phyloP scores from a whole-genome alignment of 2,113 vertebrate genomes.

The Cebus imitator region DNA sequence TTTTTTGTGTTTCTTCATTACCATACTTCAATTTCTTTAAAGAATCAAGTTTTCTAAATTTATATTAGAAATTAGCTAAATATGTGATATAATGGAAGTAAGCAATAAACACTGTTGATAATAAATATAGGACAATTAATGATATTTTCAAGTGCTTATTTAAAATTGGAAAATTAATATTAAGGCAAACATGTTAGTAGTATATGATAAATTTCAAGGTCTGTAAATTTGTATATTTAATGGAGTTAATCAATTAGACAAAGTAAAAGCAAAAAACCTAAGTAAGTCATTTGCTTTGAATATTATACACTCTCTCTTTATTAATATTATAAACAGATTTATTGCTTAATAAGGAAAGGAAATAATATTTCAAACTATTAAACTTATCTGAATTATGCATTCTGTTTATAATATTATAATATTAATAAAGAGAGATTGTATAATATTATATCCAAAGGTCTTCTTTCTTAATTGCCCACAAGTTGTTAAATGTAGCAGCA shows the following conservation, averaged over 20 bases:
- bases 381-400: background rate
- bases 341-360: background rate
- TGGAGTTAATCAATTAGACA: background rate
- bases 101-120: background rate
- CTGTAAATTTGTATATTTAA: constrained; percentile 10
- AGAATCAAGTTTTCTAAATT: background rate
- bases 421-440: background rate
- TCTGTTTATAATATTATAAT: background rate
- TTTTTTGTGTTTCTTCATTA: background rate
- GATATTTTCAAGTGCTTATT: background rate
- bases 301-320: background rate
- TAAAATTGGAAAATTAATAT: constrained; percentile 40
- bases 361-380: background rate
- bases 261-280: background rate
- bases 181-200: background rate
- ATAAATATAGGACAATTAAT: background rate
- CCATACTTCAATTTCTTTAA: background rate
- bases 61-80: background rate
- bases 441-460: background rate
- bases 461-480: background rate
- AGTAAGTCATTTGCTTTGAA: background rate
- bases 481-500: background rate
- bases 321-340: background rate
- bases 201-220: background rate
- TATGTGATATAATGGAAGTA: background rate